These are phyloP conservation scores for Leucophenga montana DNA, from an alignment of 2,888 invertebrate species.

Conservation along the genomic window DNA sequence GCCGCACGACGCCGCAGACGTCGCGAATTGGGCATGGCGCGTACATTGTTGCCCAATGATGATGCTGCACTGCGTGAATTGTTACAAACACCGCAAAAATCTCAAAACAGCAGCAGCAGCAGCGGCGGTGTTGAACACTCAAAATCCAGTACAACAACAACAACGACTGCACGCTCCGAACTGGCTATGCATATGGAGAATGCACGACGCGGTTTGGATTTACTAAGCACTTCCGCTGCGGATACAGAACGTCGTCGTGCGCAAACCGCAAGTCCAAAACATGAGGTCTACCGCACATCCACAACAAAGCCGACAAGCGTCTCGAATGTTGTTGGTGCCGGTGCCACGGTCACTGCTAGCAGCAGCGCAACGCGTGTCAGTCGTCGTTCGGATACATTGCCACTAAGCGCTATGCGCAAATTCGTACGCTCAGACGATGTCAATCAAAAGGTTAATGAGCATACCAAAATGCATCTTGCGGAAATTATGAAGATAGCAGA, in stretches of 20 bases:
- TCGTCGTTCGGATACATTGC: constrained; percentile 50
- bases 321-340: constrained; percentile 35
- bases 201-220: constrained; percentile 57
- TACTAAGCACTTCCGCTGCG: constrained; percentile 33
- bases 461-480: constrained; percentile 70
- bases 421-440: constrained; percentile 58
- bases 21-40: constrained; percentile 70
- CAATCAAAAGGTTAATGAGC: constrained; percentile 68
- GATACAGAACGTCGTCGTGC: constrained; percentile 54
- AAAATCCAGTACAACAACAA: constrained; percentile 39
- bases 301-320: constrained; percentile 23
- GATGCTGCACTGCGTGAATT: constrained; percentile 68
- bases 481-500: constrained; percentile 72
- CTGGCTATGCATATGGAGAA: constrained; percentile 63
- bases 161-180: constrained; percentile 47
- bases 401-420: constrained; percentile 47
- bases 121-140: constrained; percentile 38
- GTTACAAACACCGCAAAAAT: constrained; percentile 56
- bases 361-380: constrained; percentile 48
- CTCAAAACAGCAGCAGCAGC: constrained; percentile 47
- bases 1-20: constrained; percentile 69
- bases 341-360: constrained; percentile 33
- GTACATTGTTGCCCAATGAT: constrained; percentile 68
- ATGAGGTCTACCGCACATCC: constrained; percentile 42
- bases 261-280: constrained; percentile 54